These are phyloP conservation scores for Platycnemis pennipes DNA, from an alignment of 2,888 invertebrate species.

Conservation along the genomic window DNA sequence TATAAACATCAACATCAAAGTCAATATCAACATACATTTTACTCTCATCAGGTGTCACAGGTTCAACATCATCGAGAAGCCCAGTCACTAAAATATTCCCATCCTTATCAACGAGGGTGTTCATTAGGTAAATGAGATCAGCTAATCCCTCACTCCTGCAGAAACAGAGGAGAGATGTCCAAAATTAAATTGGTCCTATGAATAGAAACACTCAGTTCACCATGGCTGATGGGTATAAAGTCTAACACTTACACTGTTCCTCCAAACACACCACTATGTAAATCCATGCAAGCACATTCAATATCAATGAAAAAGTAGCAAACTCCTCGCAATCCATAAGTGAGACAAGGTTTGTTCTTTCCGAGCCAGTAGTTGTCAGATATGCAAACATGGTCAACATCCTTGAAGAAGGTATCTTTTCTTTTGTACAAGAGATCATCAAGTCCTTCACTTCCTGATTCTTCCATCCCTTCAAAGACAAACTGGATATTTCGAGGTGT, in stretches of 20 bases:
- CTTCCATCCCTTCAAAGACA: conserved; percentile 99
- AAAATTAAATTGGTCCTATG: background rate
- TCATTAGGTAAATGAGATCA: conserved; percentile 93
- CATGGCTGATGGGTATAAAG: conserved; percentile 59
- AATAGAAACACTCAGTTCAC: background rate
- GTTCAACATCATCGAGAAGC: conserved; percentile 91
- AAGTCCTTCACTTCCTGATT: conserved; percentile 97
- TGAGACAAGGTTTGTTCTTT: conserved; percentile 97
- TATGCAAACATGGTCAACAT: conserved; percentile 97
- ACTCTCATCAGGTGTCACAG: conserved; percentile 86
- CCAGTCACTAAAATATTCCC: conserved; percentile 93
- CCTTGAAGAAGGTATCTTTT: conserved; percentile 89
- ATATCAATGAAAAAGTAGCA: conserved; percentile 95
- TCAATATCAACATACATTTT: conserved; percentile 90
- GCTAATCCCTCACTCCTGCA: conserved; percentile 91
- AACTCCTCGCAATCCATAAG: conserved; percentile 96
- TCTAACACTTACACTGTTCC: conserved; percentile 89
- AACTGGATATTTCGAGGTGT: conserved; percentile 83
- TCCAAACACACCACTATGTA: conserved; percentile 98
- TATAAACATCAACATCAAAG: conserved; percentile 91
- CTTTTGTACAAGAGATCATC: conserved; percentile 88
- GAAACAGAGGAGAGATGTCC: background rate
- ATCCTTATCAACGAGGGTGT: conserved; percentile 90
- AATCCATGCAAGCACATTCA: conserved; percentile 93
- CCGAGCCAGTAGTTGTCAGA: conserved; percentile 99